Base-by-base conservation (phyloP, 1,140 invertebrate genomes). In the Tetramorium simillimum region DNA sequence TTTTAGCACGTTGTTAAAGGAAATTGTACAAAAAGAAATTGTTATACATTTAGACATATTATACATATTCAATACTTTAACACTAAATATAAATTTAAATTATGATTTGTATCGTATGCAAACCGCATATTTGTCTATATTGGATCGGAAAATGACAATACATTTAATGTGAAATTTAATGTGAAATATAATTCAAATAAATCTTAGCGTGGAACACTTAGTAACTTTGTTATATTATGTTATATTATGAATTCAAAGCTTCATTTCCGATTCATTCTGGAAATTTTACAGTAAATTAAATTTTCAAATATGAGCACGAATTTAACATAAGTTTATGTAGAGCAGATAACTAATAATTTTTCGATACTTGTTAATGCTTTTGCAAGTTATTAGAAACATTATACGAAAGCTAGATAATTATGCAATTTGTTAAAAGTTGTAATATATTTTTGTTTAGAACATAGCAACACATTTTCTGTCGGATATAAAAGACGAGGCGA, bases 401-500 rank as follows among this genome's bases (percentile, higher is more conserved):
- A 18, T 21, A 40, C 37, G 18, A 40, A 67, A 51, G n/a, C 7
- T 43, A 16, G 18, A 33, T 33, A 86, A 75, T 33, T 28, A 37
- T 81, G 16, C 16, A 3, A 70, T 28, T 63, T 24, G 9, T 70
- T 18, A 1, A 33, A 51, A 70, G 10, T 46, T 87, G 14, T 28
- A 37, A 62, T 18, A 56, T 78, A 53, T 37, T 62, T 63, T 58
- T 37, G 14, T 89, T 56, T 81, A 96, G 96, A 95, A 94, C 3
- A 96, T 96, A 2, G 96, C 96, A 0, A 86, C 93, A 40, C 94
- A 94, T 80, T 96, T 96, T 78, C 94, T 97, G 76, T 81, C 93
- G 5, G 95, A 96, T 21, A 96, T 97, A 89, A 88, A 92, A 1
- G 96, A 96, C 12, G 88, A 96, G 21, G 90, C 94, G 40, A 95